Evolutionary conservation across 1,140 invertebrate genomes (phyloP), one percentile per base, ranked within the genome.

Genomic region (Diabrotica undecimpunctata): DNA sequence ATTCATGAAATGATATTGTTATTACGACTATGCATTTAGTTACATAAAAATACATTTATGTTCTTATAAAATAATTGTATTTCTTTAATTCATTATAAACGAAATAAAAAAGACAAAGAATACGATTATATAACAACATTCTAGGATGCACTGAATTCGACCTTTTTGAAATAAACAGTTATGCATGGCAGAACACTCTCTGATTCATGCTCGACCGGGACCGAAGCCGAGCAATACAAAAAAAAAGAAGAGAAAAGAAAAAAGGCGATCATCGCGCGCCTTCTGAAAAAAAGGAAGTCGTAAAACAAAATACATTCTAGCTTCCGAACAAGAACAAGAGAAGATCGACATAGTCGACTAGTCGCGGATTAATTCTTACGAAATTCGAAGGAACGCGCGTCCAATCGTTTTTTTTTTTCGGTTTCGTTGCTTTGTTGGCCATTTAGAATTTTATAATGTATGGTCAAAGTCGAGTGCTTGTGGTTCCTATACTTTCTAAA

Each of bases 251-350:
- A 53, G 51, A 54, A 12, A 54, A 12, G 14, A 54, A 54, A 62
- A 62, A 54, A 54, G n/a, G 51, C 25, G 51, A 54, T 51, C 38
- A 51, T 64, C 62, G 62, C 62, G 53, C 54, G 62, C 62, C 39
- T 41, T 57, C 62, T 13, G 14, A 64, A 52, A 64, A 59, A 64
- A 64, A 64, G 62, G 62, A 64, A 64, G 62, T 64, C 62, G 54
- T 36, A 50, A 53, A 58, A 58, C 62, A 41, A 64, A 64, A 57
- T 56, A 53, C 54, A 53, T 36, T 62, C 62, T 64, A 56, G 62
- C 62, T 64, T 64, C 62, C 62, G 54, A 64, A 52, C 62, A 64
- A 64, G 62, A 64, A 64, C 62, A 64, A 64, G 54, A 57, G 62
- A 64, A 56, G 53, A 36, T 39, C 54, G 62, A 57, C 46, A 64